These are phyloP conservation scores for Oriolus oriolus DNA, from an alignment of 2,113 vertebrate species.

Conservation along the genomic window DNA sequence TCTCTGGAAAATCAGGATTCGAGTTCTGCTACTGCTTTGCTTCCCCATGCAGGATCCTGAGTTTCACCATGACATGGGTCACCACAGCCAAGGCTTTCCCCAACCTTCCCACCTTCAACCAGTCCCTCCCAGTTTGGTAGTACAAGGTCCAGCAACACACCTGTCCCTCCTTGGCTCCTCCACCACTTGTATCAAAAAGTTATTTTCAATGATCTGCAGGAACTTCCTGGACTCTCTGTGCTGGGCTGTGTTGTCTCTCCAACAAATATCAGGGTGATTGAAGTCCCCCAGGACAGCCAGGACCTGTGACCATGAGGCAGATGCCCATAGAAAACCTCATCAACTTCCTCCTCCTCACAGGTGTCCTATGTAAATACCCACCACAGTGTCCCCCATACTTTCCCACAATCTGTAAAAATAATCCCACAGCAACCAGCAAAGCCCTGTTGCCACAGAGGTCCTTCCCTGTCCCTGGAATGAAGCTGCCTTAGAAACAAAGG, in stretches of 20 bases:
- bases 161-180: not conserved
- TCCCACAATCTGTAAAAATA: not conserved
- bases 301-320: not conserved
- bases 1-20: not conserved
- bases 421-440: not conserved
- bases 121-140: not conserved
- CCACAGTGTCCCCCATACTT: not conserved
- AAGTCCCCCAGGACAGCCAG: not conserved
- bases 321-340: not conserved
- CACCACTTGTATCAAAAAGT: not conserved
- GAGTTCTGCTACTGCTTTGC: not conserved
- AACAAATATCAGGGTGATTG: not conserved
- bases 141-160: not conserved
- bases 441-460: not conserved
- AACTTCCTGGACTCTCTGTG: not conserved
- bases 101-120: not conserved
- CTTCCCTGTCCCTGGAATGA: not conserved
- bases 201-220: not conserved
- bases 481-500: not conserved
- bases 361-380: not conserved
- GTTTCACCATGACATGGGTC: not conserved
- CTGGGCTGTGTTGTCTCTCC: not conserved
- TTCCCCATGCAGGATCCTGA: not conserved
- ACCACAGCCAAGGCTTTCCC: not conserved
- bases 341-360: not conserved